phyloP scores from a whole-genome alignment of 2,113 vertebrate genomes.

The Coptodon bakossiorum region DNA sequence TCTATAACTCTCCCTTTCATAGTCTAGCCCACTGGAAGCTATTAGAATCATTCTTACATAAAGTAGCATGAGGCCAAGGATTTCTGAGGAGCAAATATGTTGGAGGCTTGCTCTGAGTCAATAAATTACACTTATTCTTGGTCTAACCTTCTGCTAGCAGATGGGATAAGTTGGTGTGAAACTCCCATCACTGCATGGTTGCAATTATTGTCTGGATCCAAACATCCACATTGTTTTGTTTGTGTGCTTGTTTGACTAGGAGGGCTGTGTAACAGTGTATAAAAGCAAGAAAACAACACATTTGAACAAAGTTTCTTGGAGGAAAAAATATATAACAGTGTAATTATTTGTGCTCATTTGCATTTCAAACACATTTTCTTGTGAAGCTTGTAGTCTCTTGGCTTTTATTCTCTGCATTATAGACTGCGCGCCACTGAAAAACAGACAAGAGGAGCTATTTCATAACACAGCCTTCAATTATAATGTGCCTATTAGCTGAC shows the following conservation, averaged over 20 bases:
- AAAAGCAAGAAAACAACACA: neutral
- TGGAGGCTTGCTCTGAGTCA: neutral
- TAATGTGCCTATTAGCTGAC: neutral
- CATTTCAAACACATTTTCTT: conserved; percentile 35
- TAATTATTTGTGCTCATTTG: conserved; percentile 43
- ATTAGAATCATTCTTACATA: neutral
- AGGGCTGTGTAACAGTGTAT: neutral
- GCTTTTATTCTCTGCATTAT: neutral
- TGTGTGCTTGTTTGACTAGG: neutral
- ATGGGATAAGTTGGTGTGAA: neutral
- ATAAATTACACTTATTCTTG: neutral
- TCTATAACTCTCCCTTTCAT: neutral
- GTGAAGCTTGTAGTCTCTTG: neutral
- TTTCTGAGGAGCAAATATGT: neutral
- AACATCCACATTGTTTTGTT: neutral
- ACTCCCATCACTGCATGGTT: neutral
- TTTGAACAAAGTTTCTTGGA: neutral
- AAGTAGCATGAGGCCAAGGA: neutral
- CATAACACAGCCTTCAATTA: neutral
- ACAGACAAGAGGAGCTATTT: neutral
- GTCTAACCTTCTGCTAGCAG: neutral
- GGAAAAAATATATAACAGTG: neutral
- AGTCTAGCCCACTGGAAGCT: neutral
- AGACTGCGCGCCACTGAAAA: neutral
- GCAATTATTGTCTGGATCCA: neutral